Evolutionary conservation across 1,140 invertebrate species (phyloP).

Genomic region (Dermatophagoides farinae): DNA sequence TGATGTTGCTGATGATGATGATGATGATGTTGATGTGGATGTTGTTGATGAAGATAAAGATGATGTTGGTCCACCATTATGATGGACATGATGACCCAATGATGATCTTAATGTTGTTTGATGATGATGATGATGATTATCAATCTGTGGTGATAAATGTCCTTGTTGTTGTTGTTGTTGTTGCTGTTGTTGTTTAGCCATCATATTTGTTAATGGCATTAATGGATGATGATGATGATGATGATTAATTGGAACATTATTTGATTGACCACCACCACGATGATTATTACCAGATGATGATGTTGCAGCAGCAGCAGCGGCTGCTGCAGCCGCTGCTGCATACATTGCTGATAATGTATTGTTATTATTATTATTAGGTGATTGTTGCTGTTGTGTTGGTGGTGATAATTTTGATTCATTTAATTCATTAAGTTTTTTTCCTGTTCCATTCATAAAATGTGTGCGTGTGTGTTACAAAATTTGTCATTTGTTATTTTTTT

Average conservation of each 20-base stretch:
- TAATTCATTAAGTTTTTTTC: background rate
- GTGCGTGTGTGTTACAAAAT: too few relatives aligned
- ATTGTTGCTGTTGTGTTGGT: background rate
- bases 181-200: background rate
- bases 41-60: background rate
- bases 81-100: background rate
- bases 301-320: background rate
- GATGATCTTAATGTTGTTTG: background rate
- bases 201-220: slow-evolving; percentile 3
- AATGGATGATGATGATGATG: background rate
- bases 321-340: background rate
- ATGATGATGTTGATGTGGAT: background rate
- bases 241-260: background rate
- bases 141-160: too few relatives aligned
- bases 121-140: background rate
- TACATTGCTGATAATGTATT: background rate
- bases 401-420: background rate
- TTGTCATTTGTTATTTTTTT: too few relatives aligned
- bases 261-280: background rate
- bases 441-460: too few relatives aligned
- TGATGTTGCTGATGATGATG: background rate
- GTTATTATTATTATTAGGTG: background rate
- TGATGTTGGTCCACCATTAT: too few relatives aligned
- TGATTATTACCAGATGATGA: background rate
- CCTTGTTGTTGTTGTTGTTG: background rate